These are phyloP conservation scores for Oreocharis arfaki DNA, from an alignment of 2,113 vertebrate genomes.

Conservation along the genomic window DNA sequence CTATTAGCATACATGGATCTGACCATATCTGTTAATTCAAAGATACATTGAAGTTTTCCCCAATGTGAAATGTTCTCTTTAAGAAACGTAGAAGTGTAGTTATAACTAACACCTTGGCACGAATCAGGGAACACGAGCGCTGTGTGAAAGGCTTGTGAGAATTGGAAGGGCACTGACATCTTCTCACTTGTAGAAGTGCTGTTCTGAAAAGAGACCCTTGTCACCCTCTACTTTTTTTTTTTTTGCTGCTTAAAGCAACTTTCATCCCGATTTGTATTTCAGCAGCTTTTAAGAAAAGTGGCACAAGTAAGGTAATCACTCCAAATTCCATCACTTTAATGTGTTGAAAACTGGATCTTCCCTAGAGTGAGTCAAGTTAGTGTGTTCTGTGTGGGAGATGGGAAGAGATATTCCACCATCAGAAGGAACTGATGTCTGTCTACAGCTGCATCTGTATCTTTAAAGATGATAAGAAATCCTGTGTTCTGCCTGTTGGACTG, in stretches of 20 bases:
- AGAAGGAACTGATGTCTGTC: not conserved
- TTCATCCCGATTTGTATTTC: not conserved
- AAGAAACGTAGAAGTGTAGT: not conserved
- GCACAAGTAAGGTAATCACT: not conserved
- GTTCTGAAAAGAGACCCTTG: not conserved
- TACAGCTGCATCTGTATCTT: not conserved
- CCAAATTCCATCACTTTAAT: not conserved
- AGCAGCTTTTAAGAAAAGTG: not conserved
- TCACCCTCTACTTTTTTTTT: not conserved
- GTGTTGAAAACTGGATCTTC: not conserved
- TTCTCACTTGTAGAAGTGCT: not conserved
- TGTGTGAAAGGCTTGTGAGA: not conserved
- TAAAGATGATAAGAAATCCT: not conserved
- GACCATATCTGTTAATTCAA: not conserved
- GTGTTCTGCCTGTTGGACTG: not conserved
- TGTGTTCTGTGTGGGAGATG: not conserved
- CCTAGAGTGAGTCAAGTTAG: not conserved
- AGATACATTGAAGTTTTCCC: constrained; percentile 37
- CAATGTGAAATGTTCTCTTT: constrained; percentile 55
- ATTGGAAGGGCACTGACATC: not conserved
- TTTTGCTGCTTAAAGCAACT: not conserved
- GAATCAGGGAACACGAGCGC: not conserved
- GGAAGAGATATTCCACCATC: not conserved
- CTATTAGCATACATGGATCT: not conserved
- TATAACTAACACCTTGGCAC: constrained; percentile 5